Evolutionary conservation across 2,888 invertebrate genomes (phyloP), one percentile per base, ranked within the genome.

Genomic region (Cheilosia soror): DNA sequence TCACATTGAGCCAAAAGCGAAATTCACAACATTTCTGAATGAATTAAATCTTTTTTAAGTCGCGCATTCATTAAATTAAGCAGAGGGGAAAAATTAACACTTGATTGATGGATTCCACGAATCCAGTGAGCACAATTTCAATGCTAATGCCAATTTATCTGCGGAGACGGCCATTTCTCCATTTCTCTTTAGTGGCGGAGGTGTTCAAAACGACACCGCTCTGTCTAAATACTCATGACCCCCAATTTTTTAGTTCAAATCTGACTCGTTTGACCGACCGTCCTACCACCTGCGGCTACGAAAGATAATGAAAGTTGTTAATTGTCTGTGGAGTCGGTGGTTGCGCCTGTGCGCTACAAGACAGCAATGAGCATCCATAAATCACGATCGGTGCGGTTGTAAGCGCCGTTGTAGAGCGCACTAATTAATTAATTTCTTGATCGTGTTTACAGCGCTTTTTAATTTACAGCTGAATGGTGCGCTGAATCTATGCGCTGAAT

Each of bases 231-330:
- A 69, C 29, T 20, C 42, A 47, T 79, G 75, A 79, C 78, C 82
- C 62, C 78, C 27, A 57, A 71, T 37, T 31, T 31, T 42, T 11
- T 27, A 44, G 65, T 42, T 42, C 15, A 42, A 33, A 69, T 63
- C 55, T 51, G 6, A 49, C 40, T 58, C n/a, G n/a, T n/a, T n/a
- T 31, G 5, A 44, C 58, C 58, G 47, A 44, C n/a, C 27, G 29
- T 40, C n/a, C 20, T 4, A 27, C 57, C 68, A 75, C 69, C 75
- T 75, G 69, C 37, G 73, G 66, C 44, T 20, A 9, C n/a, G 25
- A 66, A 73, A 40, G 58, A 40, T 29, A 80, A 76, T 53, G 73
- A 84, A 84, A 84, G 80, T 71, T 79, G 79, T 69, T 65, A 68
- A 79, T 84, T 69, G 68, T 79, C 60, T 49, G 27, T 68, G 65